Conservation (phyloP, 2,797 vertebrate species). For the Sebastes vulpes region DNA sequence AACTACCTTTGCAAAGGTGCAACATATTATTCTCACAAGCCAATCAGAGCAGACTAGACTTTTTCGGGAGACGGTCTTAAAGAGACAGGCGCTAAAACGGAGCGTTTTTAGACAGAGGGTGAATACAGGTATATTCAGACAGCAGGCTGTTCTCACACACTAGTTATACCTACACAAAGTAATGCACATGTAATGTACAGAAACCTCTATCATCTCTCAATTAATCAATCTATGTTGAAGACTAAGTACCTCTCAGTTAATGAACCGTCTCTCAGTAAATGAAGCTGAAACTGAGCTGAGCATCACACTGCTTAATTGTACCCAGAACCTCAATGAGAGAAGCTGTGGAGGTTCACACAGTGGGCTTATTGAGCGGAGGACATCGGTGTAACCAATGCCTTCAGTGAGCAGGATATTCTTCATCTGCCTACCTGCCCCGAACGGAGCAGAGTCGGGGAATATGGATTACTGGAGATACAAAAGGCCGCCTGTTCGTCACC, state of each 20-base stretch:
- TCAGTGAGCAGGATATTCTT: slow-evolving; percentile 72
- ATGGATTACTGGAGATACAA: slow-evolving; percentile 75
- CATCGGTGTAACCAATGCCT: slow-evolving; percentile 54
- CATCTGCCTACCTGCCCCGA: slow-evolving; percentile 61
- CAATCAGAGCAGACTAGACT: too few species aligned
- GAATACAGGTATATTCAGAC: too few species aligned
- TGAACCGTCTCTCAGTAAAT: not conserved
- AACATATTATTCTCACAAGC: too few species aligned
- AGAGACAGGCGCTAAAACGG: too few species aligned
- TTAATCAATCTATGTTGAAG: not conserved
- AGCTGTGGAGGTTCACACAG: slow-evolving; percentile 44
- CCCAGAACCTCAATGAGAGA: slow-evolving; percentile 12
- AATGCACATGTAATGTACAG: too few species aligned
- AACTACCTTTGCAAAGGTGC: too few species aligned
- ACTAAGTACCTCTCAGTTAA: not conserved
- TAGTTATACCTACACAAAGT: too few species aligned
- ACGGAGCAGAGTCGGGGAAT: slow-evolving; percentile 50
- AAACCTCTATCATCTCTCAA: not conserved
- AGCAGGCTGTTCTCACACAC: too few species aligned
- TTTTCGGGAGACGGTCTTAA: too few species aligned
- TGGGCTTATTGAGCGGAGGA: slow-evolving; percentile 55
- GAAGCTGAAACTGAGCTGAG: slow-evolving; percentile 1
- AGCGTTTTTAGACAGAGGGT: too few species aligned
- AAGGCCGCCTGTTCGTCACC: slow-evolving; percentile 74
- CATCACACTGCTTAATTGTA: slow-evolving; percentile 26